phyloP scores from a whole-genome alignment of 2,113 vertebrate genomes.

The Rhadina sibilatrix region DNA sequence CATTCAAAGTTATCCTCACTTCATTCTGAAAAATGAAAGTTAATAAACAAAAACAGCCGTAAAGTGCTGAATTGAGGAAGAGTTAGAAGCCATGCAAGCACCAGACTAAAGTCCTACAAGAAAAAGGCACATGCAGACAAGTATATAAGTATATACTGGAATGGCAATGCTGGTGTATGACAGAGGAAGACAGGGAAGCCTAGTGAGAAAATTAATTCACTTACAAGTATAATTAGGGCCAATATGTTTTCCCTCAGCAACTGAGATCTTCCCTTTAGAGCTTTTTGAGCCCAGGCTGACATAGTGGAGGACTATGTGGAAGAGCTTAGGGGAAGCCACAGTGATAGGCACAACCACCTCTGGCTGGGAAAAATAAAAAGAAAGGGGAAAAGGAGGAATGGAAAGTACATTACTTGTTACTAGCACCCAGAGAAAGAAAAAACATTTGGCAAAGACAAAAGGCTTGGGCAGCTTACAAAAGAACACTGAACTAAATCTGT shows the following conservation, averaged over 20 bases:
- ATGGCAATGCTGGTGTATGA: neutral
- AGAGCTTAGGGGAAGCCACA: constrained; percentile 80
- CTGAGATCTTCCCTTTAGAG: constrained; percentile 76
- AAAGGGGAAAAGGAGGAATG: constrained; percentile 71
- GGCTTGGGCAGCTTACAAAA: neutral
- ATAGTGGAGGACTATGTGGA: constrained; percentile 80
- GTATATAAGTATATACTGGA: neutral
- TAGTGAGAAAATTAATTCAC: constrained; percentile 72
- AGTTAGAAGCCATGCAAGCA: constrained; percentile 47
- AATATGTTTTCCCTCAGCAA: constrained; percentile 79
- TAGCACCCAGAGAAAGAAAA: constrained; percentile 40
- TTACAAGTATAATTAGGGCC: constrained; percentile 84
- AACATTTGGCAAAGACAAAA: constrained; percentile 49
- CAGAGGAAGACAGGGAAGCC: constrained; percentile 44
- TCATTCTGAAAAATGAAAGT: constrained; percentile 85
- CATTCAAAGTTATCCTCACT: constrained; percentile 86
- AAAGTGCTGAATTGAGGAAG: constrained; percentile 25
- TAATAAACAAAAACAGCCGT: constrained; percentile 58
- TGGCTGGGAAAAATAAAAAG: constrained; percentile 82
- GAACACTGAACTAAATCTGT: neutral
- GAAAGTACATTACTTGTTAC: constrained; percentile 54
- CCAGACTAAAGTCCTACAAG: constrained; percentile 16
- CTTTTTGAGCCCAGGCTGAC: constrained; percentile 74
- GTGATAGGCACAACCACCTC: constrained; percentile 79
- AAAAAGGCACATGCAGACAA: constrained; percentile 1